phyloP scores from a whole-genome alignment of 1,140 invertebrate species.

The Drosophila biarmipes region DNA sequence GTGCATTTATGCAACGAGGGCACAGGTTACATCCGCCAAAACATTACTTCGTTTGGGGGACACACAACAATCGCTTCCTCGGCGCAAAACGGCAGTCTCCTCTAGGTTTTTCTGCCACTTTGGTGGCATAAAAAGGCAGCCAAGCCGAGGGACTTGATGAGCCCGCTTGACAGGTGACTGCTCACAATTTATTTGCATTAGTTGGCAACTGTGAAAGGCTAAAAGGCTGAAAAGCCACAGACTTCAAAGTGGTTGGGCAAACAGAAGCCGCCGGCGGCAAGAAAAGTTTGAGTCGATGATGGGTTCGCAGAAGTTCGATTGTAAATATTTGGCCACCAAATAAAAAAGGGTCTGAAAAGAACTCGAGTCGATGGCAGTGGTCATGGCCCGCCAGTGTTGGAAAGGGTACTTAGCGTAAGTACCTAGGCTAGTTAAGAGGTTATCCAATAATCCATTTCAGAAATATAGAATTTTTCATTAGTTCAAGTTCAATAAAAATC shows the following conservation, averaged over 20 bases:
- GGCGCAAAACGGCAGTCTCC: slow-evolving; percentile 9
- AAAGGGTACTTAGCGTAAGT: not conserved
- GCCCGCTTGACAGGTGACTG: slow-evolving; percentile 57
- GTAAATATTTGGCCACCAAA: slow-evolving; percentile 13
- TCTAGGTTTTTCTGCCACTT: slow-evolving; percentile 15
- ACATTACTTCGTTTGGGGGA: slow-evolving; percentile 16
- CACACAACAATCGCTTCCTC: slow-evolving; percentile 34
- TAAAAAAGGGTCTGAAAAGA: slow-evolving; percentile 8
- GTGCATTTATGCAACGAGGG: slow-evolving; percentile 33
- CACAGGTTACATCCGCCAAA: slow-evolving; percentile 20
- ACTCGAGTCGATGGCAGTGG: not conserved
- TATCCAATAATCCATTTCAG: not conserved
- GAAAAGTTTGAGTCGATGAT: slow-evolving; percentile 19
- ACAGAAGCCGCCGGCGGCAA: slow-evolving; percentile 61
- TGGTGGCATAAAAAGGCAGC: slow-evolving; percentile 8
- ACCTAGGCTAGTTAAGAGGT: not conserved
- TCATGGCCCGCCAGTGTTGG: slow-evolving; percentile 7
- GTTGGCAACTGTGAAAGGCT: slow-evolving; percentile 66
- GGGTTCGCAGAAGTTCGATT: slow-evolving; percentile 5
- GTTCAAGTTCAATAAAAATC: too few species aligned
- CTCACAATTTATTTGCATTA: slow-evolving; percentile 75
- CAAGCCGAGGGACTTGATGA: slow-evolving; percentile 29
- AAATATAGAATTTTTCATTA: too few species aligned
- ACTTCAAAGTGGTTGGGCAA: slow-evolving; percentile 53
- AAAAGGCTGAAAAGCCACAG: slow-evolving; percentile 42